Conservation (phyloP, 2,888 invertebrate species). For the Cabera pusaria region DNA sequence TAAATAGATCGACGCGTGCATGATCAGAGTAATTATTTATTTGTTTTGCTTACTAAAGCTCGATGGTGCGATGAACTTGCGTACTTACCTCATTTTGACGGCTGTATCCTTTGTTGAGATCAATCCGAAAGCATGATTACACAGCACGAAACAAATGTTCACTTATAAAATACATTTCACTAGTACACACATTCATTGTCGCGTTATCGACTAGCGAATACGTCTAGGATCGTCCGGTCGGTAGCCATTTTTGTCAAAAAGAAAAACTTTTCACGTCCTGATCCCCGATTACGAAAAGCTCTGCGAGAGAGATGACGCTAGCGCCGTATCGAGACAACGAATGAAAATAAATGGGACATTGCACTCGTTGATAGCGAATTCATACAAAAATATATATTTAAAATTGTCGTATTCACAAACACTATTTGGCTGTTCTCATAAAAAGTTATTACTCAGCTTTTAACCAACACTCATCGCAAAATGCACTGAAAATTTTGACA, state of each 20-base stretch:
- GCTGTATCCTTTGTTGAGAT: constrained; percentile 74
- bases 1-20: constrained; percentile 68
- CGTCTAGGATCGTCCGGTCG: constrained; percentile 57
- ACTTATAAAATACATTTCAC: constrained; percentile 78
- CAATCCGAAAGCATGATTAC: constrained; percentile 78
- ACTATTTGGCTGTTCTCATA: background rate
- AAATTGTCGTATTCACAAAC: constrained; percentile 6
- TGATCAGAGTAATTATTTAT: constrained; percentile 69
- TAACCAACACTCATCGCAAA: constrained; percentile 3
- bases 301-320: constrained; percentile 68
- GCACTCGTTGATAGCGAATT: constrained; percentile 38
- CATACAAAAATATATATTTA: constrained; percentile 10
- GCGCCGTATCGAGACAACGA: constrained; percentile 61
- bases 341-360: constrained; percentile 64
- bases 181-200: constrained; percentile 65
- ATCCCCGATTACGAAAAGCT: constrained; percentile 67
- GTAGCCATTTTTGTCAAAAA: constrained; percentile 81
- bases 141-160: constrained; percentile 78
- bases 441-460: constrained; percentile 6
- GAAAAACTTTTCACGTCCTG: constrained; percentile 64
- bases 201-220: constrained; percentile 61
- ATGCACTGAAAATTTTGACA: constrained; percentile 6
- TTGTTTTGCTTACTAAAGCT: constrained; percentile 77
- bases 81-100: constrained; percentile 75
- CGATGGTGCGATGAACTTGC: constrained; percentile 71